Base-by-base conservation (phyloP, 1,140 invertebrate species). In the Drosophila teissieri region DNA sequence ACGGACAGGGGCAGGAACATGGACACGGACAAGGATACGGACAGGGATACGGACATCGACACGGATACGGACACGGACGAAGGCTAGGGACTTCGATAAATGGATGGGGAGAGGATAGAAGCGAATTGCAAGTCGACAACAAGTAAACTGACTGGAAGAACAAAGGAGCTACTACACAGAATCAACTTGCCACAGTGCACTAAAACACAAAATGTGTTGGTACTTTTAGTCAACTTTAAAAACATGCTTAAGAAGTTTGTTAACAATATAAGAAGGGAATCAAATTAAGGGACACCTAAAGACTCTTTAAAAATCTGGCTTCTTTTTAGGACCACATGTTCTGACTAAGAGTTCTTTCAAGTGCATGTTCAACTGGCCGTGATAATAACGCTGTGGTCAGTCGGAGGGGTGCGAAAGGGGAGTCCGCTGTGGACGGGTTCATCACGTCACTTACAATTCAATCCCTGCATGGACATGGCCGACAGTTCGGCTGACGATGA, bases 391-490 rank as follows among this genome's bases (percentile, higher is more conserved):
- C 48, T 51, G 61, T 60, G 73, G 74, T 69, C 65, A 69, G 19
- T 52, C 19, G 37, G 14, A 4, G n/a, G 51, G n/a, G 39, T 31
- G 40, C 60, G 44, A 55, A 55, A 58, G 42, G 27, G 40, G 36
- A 27, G 27, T 64, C 55, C 37, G 34, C 4, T 64, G 55, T 53
- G 67, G 49, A 75, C 56, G 72, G 53, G 73, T 75, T 69, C 70
- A 51, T 72, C 68, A 57, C 77, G 78, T 76, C 88, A 91, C 90
- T 91, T 91, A 91, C 90, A 75, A 91, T 91, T 91, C 83, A 88
- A 91, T 82, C 86, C 90, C 74, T 91, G 89, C 91, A 91, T 91
- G 78, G 88, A 89, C 90, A 91, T 80, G 72, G 81, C 67, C 24
- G 79, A 73, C 79, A 88, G 80, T 64, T 86, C 82, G 69, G 79